Conservation (phyloP, 2,797 vertebrate species). For the Glossophaga mutica region DNA sequence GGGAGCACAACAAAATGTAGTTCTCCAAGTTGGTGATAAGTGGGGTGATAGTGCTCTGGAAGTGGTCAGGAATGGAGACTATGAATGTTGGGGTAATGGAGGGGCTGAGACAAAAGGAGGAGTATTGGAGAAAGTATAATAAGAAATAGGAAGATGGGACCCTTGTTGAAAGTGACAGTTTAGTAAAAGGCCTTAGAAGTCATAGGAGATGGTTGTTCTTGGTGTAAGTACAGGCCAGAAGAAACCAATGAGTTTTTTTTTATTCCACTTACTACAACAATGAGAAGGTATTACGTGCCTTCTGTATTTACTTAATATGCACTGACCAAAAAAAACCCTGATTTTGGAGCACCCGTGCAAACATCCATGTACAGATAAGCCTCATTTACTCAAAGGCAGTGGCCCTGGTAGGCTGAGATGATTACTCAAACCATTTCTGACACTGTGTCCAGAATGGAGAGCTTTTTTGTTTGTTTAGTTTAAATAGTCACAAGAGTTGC, state of each 20-base stretch:
- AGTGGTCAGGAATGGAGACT: neutral
- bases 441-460: neutral
- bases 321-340: slow-evolving; percentile 46
- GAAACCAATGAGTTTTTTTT: neutral
- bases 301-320: slow-evolving; percentile 31
- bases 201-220: neutral
- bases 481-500: neutral
- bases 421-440: slow-evolving; percentile 43
- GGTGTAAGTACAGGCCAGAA: neutral
- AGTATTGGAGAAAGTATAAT: neutral
- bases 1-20: neutral
- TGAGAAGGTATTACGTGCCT: neutral
- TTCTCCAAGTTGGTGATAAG: neutral
- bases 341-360: slow-evolving; percentile 28
- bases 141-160: neutral
- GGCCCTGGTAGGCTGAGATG: neutral
- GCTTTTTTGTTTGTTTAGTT: neutral
- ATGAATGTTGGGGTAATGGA: neutral
- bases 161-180: neutral
- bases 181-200: neutral
- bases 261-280: slow-evolving; percentile 7
- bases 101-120: neutral
- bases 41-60: neutral
- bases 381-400: slow-evolving; percentile 20
- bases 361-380: slow-evolving; percentile 34